Evolutionary conservation across 1,140 invertebrate genomes (phyloP).

Genomic region (Drosophila dunni): DNA sequence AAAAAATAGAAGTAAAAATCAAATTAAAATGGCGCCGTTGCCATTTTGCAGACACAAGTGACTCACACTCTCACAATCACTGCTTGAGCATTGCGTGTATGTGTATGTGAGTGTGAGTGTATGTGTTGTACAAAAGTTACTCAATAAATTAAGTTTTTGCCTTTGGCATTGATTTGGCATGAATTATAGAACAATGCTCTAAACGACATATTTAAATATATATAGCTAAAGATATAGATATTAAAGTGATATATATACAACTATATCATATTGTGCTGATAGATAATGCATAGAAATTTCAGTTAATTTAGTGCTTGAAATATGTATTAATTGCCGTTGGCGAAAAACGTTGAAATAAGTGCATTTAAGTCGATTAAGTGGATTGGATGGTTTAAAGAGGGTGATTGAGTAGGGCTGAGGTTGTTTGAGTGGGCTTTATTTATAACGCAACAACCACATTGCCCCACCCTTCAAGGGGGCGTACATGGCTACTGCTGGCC

Average conservation of each 20-base stretch:
- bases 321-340: slow-evolving; percentile 50
- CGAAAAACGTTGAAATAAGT: slow-evolving; percentile 56
- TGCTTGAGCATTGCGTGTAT: slow-evolving; percentile 9
- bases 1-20: slow-evolving; percentile 54
- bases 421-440: slow-evolving; percentile 63
- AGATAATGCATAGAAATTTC: neutral
- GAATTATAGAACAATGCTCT: slow-evolving; percentile 58
- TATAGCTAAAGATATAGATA: neutral
- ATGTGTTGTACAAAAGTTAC: slow-evolving; percentile 47
- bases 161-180: slow-evolving; percentile 71
- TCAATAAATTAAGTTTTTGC: slow-evolving; percentile 67
- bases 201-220: neutral
- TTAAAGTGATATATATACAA: neutral
- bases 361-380: slow-evolving; percentile 42
- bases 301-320: slow-evolving; percentile 2
- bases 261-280: neutral
- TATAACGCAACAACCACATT: slow-evolving; percentile 69
- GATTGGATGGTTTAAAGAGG: neutral
- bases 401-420: neutral
- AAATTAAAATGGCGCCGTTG: slow-evolving; percentile 79
- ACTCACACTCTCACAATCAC: slow-evolving; percentile 15
- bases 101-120: slow-evolving; percentile 1
- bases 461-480: neutral
- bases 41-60: slow-evolving; percentile 40
- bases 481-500: slow-evolving; percentile 38